A percentile compares a stretch with the other conserved stretches of the same genome.
phyloP scores from a whole-genome alignment of 2,113 vertebrate species.

The Psephotus haematonotus region DNA sequence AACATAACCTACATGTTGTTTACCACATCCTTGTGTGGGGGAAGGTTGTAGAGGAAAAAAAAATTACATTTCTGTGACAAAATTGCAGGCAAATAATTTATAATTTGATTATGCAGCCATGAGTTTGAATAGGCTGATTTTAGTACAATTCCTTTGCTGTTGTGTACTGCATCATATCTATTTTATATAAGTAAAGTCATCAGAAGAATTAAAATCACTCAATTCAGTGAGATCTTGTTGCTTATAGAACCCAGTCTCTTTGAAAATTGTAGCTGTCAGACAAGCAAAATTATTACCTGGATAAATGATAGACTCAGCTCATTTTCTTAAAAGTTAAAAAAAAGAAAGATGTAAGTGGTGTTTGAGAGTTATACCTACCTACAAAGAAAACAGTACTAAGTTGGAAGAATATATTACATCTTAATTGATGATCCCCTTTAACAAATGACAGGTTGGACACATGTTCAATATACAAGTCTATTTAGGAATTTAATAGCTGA shows the following conservation, averaged over 20 bases:
- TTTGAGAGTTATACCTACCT: not conserved
- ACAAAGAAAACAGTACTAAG: not conserved
- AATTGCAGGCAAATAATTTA: not conserved
- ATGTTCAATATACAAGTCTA: not conserved
- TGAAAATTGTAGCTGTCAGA: not conserved
- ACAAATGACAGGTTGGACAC: not conserved
- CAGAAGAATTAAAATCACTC: not conserved
- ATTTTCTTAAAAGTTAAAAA: not conserved
- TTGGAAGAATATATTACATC: not conserved
- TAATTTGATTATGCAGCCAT: not conserved
- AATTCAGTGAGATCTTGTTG: not conserved
- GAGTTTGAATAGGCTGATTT: not conserved
- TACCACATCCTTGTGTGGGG: not conserved
- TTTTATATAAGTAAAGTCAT: not conserved
- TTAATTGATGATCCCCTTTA: not conserved
- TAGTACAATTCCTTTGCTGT: not conserved
- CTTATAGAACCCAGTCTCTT: not conserved
- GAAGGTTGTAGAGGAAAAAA: not conserved
- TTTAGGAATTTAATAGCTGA: not conserved
- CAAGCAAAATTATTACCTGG: not conserved
- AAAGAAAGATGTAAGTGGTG: not conserved
- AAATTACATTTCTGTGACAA: not conserved
- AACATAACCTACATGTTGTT: not conserved
- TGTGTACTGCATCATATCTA: not conserved
- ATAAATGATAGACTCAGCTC: not conserved